Base-by-base conservation (phyloP, 2,113 vertebrate species). In the Leptobrachium leishanense region DNA sequence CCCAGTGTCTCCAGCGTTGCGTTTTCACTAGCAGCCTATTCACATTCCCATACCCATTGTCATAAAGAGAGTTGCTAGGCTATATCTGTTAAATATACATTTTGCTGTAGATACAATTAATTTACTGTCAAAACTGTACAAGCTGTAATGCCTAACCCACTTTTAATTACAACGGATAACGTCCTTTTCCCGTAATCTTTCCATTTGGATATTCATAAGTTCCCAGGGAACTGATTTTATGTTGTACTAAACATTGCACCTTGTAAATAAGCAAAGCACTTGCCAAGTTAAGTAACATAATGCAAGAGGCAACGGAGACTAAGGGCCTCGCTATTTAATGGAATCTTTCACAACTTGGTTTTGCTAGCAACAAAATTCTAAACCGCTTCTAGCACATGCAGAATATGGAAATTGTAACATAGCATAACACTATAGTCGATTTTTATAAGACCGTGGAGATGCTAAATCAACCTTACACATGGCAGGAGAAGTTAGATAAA, bases 171-270 rank as follows among this genome's bases (percentile, higher is more conserved):
- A 55, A 66, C 57, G 66, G 55, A 50, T 57, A 65, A 66, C 13
- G 77, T 72, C 44, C 77, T 72, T 53, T 79, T 79, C 46, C 77
- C 69, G 62, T 55, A 79, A 79, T 79, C 63, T 65, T 79, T 65
- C 69, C 62, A 79, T 66, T 79, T 72, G 62, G 62, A 65, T 67
- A 72, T 79, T 79, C 63, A 79, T 55, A 72, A 55, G 77, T 13
- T 53, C 46, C 77, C 6, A 72, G 77, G 69, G 77, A 79, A 66
- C 44, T 72, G 69, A 72, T 66, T 72, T 79, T 79, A 79, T 72
- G 77, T 79, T 55, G 46, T 72, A 79, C 62, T 79, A 79, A 79
- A 79, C 46, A 72, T 79, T 79, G 46, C 77, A 79, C 77, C 77
- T 79, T 79, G 77, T 79, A 79, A 79, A 79, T 79, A 79, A 72